phyloP scores from a whole-genome alignment of 2,888 invertebrate genomes.

The Microctonus brassicae region DNA sequence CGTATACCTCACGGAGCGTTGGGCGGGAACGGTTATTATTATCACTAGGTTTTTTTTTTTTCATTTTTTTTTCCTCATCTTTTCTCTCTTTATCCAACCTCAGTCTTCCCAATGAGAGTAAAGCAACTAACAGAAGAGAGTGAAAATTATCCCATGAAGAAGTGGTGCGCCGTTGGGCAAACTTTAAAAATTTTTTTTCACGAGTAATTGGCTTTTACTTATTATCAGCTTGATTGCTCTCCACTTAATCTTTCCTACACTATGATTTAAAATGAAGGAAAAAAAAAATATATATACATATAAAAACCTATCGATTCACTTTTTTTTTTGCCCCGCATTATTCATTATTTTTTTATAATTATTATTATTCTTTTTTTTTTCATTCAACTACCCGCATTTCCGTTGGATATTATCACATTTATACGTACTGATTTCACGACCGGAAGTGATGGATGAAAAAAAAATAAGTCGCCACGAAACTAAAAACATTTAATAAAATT shows the following conservation, averaged over 20 bases:
- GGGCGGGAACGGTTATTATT: conserved; percentile 44
- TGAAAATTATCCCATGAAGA: conserved; percentile 10
- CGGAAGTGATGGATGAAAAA: conserved; percentile 22
- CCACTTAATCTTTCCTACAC: background rate
- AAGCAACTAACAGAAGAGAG: conserved; percentile 2
- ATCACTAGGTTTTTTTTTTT: conserved; percentile 37
- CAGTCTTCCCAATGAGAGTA: background rate
- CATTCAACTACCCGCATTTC: conserved; percentile 6
- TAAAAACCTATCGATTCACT: background rate
- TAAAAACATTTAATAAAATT: conserved; percentile 22
- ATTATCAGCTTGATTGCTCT: conserved; percentile 7
- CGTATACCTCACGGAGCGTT: conserved; percentile 42
- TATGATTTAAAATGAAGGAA: background rate
- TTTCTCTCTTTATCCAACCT: conserved; percentile 6
- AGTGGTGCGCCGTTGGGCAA: no score
- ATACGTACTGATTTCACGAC: background rate
- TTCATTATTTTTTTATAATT: no score
- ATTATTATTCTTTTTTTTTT: background rate
- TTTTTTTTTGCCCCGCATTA: no score
- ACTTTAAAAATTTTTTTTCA: background rate
- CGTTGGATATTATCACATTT: background rate
- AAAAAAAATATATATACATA: background rate
- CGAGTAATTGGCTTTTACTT: conserved; percentile 15
- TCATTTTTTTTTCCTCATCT: conserved; percentile 18
- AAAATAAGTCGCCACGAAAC: background rate